A percentile compares a stretch with the other conserved stretches of the same genome.
These are phyloP conservation scores for Oligia latruncula DNA, from an alignment of 2,888 invertebrate genomes.

Conservation along the genomic window DNA sequence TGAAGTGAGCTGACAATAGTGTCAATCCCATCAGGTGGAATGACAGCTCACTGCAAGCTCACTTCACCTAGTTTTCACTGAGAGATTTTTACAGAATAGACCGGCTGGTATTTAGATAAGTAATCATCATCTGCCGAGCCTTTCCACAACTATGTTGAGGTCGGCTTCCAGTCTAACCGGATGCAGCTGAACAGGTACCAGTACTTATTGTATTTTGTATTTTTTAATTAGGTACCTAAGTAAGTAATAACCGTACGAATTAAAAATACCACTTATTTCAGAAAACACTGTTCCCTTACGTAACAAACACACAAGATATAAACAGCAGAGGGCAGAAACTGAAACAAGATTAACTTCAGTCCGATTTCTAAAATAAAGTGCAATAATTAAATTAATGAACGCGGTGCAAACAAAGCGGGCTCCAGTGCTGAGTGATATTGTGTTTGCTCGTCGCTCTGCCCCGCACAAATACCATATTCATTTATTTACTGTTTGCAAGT, in stretches of 20 bases:
- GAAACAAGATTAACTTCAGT: constrained; percentile 34
- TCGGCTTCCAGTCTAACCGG: too few relatives aligned
- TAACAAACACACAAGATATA: constrained; percentile 17
- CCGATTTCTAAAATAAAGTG: constrained; percentile 53
- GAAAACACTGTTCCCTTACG: constrained; percentile 5
- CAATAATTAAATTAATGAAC: constrained; percentile 71
- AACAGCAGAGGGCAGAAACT: constrained; percentile 3
- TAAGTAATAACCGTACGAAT: not conserved
- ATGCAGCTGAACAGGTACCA: too few relatives aligned
- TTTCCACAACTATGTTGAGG: too few relatives aligned
- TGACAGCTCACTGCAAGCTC: too few relatives aligned
- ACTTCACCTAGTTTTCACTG: too few relatives aligned
- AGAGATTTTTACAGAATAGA: too few relatives aligned
- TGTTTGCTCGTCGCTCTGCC: constrained; percentile 59
- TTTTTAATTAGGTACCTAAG: too few relatives aligned
- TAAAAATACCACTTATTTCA: not conserved
- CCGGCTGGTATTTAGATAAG: too few relatives aligned
- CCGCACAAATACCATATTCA: constrained; percentile 63
- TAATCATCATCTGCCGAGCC: too few relatives aligned
- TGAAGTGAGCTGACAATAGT: too few relatives aligned
- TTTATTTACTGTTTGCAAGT: constrained; percentile 72
- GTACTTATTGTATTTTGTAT: too few relatives aligned
- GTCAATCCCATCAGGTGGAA: too few relatives aligned
- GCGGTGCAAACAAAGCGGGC: constrained; percentile 63
- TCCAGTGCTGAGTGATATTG: constrained; percentile 61